Conservation (phyloP, 2,113 vertebrate species). For the Pitta sordida region DNA sequence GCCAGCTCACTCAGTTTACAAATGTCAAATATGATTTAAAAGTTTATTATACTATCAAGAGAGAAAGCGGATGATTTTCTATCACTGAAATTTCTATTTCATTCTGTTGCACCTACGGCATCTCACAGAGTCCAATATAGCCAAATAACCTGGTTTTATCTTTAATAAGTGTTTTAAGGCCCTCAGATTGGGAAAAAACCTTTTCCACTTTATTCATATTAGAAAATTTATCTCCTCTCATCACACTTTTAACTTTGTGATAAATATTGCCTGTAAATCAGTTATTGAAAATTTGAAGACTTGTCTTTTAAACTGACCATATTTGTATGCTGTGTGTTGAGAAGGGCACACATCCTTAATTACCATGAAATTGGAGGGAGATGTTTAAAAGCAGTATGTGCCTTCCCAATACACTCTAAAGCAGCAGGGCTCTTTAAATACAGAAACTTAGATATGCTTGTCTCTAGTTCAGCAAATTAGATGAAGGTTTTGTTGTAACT, state of each 20-base stretch:
- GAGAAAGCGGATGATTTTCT: constrained; percentile 61
- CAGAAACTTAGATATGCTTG: background rate
- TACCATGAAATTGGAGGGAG: background rate
- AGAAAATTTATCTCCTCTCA: constrained; percentile 34
- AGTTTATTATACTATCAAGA: constrained; percentile 80
- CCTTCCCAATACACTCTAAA: background rate
- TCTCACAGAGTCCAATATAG: background rate
- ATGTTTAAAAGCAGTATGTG: background rate
- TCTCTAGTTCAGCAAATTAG: background rate
- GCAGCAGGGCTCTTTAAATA: background rate
- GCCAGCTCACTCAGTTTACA: constrained; percentile 81
- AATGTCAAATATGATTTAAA: constrained; percentile 91
- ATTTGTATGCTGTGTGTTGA: background rate
- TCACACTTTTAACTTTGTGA: background rate
- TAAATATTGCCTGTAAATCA: constrained; percentile 6
- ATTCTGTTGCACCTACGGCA: constrained; percentile 4
- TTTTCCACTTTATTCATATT: constrained; percentile 54
- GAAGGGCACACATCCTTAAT: background rate
- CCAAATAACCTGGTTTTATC: constrained; percentile 60
- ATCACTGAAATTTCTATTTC: constrained; percentile 64
- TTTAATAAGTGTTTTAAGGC: constrained; percentile 61
- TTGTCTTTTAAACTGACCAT: background rate
- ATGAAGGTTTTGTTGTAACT: background rate
- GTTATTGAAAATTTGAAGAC: background rate
- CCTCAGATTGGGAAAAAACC: constrained; percentile 37